phyloP scores from a whole-genome alignment of 1,140 invertebrate genomes.

The Drosophila varians region DNA sequence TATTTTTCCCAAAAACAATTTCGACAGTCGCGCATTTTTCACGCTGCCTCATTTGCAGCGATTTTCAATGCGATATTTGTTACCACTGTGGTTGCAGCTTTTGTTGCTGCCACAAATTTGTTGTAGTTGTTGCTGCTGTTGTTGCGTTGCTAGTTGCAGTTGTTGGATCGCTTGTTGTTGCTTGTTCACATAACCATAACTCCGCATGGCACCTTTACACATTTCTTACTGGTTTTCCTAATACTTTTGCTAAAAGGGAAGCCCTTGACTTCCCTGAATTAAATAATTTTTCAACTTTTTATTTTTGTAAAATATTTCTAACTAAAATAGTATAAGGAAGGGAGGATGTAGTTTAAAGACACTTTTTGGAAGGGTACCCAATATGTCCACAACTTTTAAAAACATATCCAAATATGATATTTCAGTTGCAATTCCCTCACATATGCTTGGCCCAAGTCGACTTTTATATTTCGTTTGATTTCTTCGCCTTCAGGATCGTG shows the following conservation, averaged over 20 bases:
- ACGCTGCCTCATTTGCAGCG: constrained; percentile 66
- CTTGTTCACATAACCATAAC: constrained; percentile 72
- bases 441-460: constrained; percentile 14
- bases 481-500: constrained; percentile 72
- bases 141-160: constrained; percentile 37
- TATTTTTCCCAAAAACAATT: constrained; percentile 72
- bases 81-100: constrained; percentile 16
- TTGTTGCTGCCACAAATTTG: constrained; percentile 10
- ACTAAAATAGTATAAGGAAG: background rate
- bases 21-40: constrained; percentile 69
- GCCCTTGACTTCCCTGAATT: background rate
- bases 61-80: constrained; percentile 56
- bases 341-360: no score
- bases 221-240: constrained; percentile 23
- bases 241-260: constrained; percentile 17
- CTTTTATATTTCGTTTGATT: constrained; percentile 52
- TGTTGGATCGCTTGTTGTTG: constrained; percentile 27
- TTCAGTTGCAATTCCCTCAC: constrained; percentile 8
- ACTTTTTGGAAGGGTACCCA: background rate
- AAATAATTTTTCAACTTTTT: background rate
- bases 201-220: constrained; percentile 61
- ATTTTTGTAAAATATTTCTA: background rate
- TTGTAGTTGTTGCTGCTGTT: constrained; percentile 30
- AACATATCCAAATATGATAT: constrained; percentile 4
- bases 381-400: background rate